Evolutionary conservation across 2,888 invertebrate species (phyloP).

Genomic region (Anaspis maculata): DNA sequence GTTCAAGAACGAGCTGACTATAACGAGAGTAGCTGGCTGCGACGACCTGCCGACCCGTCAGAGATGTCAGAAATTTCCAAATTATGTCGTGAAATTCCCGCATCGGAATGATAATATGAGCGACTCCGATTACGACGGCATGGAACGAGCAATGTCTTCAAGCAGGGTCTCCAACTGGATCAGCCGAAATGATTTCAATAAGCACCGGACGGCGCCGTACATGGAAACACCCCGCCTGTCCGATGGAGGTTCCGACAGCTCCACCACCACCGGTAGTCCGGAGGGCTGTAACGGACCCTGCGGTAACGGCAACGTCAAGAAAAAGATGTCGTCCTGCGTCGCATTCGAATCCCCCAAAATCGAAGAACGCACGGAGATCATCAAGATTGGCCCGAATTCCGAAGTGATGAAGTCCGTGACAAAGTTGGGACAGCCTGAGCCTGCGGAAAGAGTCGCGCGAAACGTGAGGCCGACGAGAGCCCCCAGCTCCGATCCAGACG

Average conservation of each 20-base stretch:
- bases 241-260: constrained; percentile 31
- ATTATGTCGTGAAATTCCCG: constrained; percentile 21
- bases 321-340: neutral
- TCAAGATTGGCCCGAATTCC: constrained; percentile 16
- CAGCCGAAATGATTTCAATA: constrained; percentile 32
- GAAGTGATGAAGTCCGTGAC: neutral
- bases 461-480: neutral
- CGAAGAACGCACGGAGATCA: constrained; percentile 24
- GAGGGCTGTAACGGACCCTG: no score
- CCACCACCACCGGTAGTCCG: constrained; percentile 28
- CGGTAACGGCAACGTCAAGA: no score
- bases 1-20: no score
- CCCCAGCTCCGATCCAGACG: constrained; percentile 8
- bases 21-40: constrained; percentile 8
- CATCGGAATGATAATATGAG: constrained; percentile 19
- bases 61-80: constrained; percentile 4
- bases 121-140: constrained; percentile 14
- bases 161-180: constrained; percentile 36
- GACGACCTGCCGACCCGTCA: constrained; percentile 12
- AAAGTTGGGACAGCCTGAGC: neutral
- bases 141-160: constrained; percentile 22
- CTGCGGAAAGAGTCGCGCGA: neutral
- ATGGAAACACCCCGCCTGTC: constrained; percentile 22
- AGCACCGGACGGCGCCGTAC: constrained; percentile 16
- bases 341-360: constrained; percentile 21